Base-by-base conservation (phyloP, 2,888 invertebrate genomes). In the Andrena marginata region DNA sequence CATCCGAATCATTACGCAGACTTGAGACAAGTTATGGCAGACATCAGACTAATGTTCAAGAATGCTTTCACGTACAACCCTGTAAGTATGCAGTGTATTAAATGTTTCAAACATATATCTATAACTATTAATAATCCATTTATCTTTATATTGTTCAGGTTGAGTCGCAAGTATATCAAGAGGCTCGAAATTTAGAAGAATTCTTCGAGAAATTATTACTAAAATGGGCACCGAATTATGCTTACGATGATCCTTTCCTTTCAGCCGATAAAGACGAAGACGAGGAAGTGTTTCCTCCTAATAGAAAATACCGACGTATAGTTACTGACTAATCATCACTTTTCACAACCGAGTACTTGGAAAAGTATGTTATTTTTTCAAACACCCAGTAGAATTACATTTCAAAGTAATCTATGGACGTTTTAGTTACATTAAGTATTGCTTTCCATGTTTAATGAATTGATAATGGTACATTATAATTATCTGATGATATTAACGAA, bases 21-120 rank as follows among this genome's bases (percentile, higher is more conserved):
- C 92, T 95, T 97, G 75, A 95, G 96, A 90, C 96, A 97, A 89
- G 97, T 98, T 94, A 95, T 98, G 77, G 95, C 96, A 75, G 98
- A 99, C 94, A 96, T 97, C 85, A 96, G 97, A 78, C 95, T 97
- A 90, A 97, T 99, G 94, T 98, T 99, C 95, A 96, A 96, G 93
- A 98, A 98, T 95, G 98, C 98, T 56, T 97, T 97, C 93, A 95
- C 95, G 26, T 98, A 97, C 94, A 98, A 98, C 95, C 96, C 97
- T 93, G 98, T 98, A 94, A 95, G 96, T 95, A 72, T 20, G 20
- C 51, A 3, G n/a, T 6, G 16, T 26, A 20, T 69, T 13, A 35
- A 59, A 74, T 7, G 49, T 26, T 64, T 31, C 13, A n/a, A 54
- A 35, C 1, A 48, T 20, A 16, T 8, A 16, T 8, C 23, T 67